phyloP scores from a whole-genome alignment of 2,113 vertebrate genomes.

The Ranitomeya imitator region DNA sequence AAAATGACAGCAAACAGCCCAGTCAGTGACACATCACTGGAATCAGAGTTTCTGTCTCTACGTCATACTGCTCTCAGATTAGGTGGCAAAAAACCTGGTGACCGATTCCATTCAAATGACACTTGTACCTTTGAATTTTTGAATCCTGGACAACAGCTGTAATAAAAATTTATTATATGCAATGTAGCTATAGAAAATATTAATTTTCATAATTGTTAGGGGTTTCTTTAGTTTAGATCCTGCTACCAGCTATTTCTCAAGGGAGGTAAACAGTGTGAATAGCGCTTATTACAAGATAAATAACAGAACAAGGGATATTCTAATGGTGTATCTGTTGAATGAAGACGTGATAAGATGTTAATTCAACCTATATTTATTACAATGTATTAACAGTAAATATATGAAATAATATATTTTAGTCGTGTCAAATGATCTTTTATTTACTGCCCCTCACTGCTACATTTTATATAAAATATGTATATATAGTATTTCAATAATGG shows the following conservation, averaged over 20 bases:
- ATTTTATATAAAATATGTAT: background rate
- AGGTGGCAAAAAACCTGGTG: too few species aligned
- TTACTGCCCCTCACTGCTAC: background rate
- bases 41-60: too few species aligned
- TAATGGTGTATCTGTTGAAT: background rate
- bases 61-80: too few species aligned
- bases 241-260: background rate
- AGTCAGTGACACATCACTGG: too few species aligned
- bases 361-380: background rate
- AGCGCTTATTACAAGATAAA: background rate
- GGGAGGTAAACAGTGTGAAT: background rate
- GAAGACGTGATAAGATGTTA: background rate
- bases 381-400: too few species aligned
- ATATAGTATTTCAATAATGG: background rate
- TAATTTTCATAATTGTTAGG: too few species aligned
- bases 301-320: background rate
- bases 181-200: too few species aligned
- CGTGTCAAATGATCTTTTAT: background rate
- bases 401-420: background rate
- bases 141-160: too few species aligned
- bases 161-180: too few species aligned
- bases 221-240: background rate
- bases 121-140: too few species aligned
- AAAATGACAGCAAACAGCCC: too few species aligned
- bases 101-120: too few species aligned